Conservation (phyloP, 2,113 vertebrate species). For the Phylloscopus trochilus region DNA sequence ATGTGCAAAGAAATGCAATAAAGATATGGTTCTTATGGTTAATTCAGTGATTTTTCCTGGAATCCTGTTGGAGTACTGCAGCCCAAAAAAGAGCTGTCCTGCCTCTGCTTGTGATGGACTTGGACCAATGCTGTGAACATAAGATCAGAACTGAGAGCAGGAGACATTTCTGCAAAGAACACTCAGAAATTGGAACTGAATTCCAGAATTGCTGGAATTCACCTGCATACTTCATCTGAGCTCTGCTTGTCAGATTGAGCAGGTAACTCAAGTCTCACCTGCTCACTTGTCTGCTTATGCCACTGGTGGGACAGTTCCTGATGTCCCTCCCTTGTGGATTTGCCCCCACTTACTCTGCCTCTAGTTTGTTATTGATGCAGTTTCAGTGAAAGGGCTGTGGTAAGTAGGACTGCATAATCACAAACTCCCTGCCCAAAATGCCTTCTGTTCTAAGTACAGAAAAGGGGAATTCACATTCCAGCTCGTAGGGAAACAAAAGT, state of each 20-base stretch:
- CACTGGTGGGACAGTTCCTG: neutral
- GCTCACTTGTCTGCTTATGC: neutral
- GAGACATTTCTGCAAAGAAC: neutral
- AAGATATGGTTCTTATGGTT: neutral
- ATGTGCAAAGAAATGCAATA: neutral
- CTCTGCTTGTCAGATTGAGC: neutral
- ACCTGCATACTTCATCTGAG: neutral
- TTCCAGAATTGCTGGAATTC: neutral
- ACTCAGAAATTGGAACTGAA: neutral
- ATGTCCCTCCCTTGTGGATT: neutral
- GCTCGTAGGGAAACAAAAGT: neutral
- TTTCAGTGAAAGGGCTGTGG: neutral
- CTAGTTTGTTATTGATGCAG: neutral
- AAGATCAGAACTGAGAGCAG: neutral
- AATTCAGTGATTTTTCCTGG: neutral
- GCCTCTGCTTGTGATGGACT: neutral
- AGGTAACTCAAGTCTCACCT: neutral
- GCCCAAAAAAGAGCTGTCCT: neutral
- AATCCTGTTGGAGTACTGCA: neutral
- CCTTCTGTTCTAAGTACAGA: neutral
- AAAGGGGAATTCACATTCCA: neutral
- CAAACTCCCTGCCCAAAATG: neutral
- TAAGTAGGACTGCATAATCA: neutral
- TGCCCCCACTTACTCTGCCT: neutral
- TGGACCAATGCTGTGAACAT: neutral